These are phyloP conservation scores for Lissocephala sabroskyi DNA, from an alignment of 2,888 invertebrate species.

Conservation along the genomic window DNA sequence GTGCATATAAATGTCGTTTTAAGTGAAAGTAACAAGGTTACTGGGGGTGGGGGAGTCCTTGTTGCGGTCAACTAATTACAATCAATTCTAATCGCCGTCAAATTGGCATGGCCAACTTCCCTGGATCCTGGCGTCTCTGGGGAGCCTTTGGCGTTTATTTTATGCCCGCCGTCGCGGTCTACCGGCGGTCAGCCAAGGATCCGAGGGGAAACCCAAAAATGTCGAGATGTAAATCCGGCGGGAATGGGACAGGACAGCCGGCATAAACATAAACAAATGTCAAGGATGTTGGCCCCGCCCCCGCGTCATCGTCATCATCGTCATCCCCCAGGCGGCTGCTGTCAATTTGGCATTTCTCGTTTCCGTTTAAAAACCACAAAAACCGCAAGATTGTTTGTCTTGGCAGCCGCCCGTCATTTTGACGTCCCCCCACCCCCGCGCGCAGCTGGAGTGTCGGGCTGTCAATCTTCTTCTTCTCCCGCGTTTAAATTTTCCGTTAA, in stretches of 20 bases:
- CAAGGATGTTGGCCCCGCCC: neutral
- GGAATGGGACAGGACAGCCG: no score
- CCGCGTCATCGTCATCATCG: neutral
- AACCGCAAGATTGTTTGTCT: constrained; percentile 57
- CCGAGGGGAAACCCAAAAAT: neutral
- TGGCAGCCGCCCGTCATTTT: constrained; percentile 34
- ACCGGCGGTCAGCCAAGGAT: no score
- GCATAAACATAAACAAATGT: neutral
- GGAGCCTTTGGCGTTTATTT: no score
- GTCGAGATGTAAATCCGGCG: no score
- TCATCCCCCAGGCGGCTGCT: constrained; percentile 10
- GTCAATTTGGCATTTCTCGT: constrained; percentile 60
- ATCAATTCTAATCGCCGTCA: constrained; percentile 69
- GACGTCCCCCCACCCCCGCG: constrained; percentile 18
- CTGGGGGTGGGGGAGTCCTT: constrained; percentile 9
- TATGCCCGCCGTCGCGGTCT: no score
- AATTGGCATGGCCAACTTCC: constrained; percentile 41
- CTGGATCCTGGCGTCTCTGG: no score
- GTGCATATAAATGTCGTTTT: constrained; percentile 52
- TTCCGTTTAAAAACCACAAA: constrained; percentile 48
- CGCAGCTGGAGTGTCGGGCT: neutral
- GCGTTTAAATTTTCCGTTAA: no score
- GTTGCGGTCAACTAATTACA: constrained; percentile 60
- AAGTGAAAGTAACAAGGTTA: constrained; percentile 55
- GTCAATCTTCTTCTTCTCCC: constrained; percentile 1